Evolutionary conservation across 92 coral and sea anemone species (phyloP).

Genomic region (Blastomussa wellsi): DNA sequence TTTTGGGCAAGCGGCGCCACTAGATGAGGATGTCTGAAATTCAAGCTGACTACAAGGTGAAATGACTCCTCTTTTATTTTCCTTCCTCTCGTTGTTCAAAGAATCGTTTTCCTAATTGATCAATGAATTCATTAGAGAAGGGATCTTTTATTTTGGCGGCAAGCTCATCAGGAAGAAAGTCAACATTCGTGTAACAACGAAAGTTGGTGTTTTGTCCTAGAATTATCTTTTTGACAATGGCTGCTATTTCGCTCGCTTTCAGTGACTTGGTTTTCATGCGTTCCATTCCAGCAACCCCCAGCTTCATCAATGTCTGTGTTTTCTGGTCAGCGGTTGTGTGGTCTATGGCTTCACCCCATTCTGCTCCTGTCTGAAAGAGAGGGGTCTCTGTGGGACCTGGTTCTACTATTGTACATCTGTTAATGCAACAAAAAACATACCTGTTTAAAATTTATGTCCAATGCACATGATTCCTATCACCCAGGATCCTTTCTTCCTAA

Average conservation of each 20-base stretch:
- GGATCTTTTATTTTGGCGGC: constrained; percentile 13
- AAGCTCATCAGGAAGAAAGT: neutral
- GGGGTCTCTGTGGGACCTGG: constrained; percentile 15
- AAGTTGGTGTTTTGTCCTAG: constrained; percentile 2
- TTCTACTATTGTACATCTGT: constrained; percentile 9
- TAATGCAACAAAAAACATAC: neutral
- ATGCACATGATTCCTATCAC: too few relatives aligned
- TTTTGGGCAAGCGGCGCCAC: too few relatives aligned
- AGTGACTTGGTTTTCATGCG: neutral
- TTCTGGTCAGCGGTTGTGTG: constrained; percentile 20
- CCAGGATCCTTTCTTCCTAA: too few relatives aligned
- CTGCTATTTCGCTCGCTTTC: constrained; percentile 1
- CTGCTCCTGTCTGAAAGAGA: neutral
- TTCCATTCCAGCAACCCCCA: neutral
- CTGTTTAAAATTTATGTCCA: neutral
- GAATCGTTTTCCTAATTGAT: neutral
- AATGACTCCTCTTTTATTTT: neutral
- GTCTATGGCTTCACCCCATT: constrained; percentile 1
- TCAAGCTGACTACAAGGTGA: too few relatives aligned
- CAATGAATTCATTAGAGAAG: neutral
- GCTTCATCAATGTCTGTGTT: neutral
- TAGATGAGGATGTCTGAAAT: too few relatives aligned
- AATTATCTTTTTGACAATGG: constrained; percentile 9
- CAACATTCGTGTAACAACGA: constrained; percentile 1
- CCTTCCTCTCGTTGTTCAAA: neutral